phyloP scores from a whole-genome alignment of 2,888 invertebrate species.

The Caenorhabditis sp. region DNA sequence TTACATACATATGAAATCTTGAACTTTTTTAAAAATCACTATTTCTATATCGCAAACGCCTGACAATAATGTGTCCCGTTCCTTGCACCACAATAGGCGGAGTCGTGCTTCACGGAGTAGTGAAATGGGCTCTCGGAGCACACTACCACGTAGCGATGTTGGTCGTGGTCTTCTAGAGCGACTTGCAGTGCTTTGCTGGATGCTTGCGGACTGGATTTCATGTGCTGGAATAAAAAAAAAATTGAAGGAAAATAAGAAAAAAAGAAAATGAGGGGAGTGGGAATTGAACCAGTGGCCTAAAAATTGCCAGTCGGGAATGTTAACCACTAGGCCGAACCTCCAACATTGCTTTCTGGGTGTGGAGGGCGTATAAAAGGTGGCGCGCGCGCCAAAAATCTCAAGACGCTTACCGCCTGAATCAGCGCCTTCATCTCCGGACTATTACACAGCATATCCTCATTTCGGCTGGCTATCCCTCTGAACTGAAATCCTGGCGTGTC shows the following conservation, averaged over 20 bases:
- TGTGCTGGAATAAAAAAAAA: constrained; percentile 31
- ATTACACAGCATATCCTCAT: constrained; percentile 58
- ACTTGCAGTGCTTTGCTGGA: constrained; percentile 52
- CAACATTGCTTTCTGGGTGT: no score
- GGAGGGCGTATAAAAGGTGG: not conserved
- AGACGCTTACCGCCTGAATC: constrained; percentile 43
- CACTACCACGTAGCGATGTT: constrained; percentile 56
- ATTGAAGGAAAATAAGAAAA: not conserved
- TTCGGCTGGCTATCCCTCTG: constrained; percentile 38
- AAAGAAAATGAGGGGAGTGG: not conserved
- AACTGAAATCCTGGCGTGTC: constrained; percentile 21
- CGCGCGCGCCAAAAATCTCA: not conserved
- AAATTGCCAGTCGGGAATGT: not conserved
- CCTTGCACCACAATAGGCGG: constrained; percentile 64
- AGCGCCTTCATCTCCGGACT: constrained; percentile 53
- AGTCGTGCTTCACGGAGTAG: constrained; percentile 56
- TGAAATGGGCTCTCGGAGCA: constrained; percentile 60
- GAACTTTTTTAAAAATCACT: constrained; percentile 12
- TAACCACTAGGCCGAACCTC: not conserved
- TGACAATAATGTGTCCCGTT: constrained; percentile 67
- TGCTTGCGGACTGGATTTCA: constrained; percentile 21
- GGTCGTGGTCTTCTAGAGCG: constrained; percentile 50
- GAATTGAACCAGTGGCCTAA: not conserved
- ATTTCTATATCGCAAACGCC: constrained; percentile 55
- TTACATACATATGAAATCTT: no score